phyloP scores from a whole-genome alignment of 2,888 invertebrate species.

The Eupsilia transversa region DNA sequence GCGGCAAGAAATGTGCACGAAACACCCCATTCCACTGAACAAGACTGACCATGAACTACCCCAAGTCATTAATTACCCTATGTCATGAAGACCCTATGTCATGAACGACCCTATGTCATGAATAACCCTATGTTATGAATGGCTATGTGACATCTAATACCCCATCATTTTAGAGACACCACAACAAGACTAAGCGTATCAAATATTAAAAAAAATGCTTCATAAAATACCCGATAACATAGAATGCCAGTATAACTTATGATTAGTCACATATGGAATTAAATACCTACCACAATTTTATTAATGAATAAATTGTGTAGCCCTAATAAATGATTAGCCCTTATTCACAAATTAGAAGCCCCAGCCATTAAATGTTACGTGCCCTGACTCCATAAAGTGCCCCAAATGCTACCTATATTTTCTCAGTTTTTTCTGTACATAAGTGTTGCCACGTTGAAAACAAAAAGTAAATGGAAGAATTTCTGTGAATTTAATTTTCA shows the following conservation, averaged over 20 bases:
- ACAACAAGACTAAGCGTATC: conserved; percentile 21
- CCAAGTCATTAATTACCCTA: conserved; percentile 27
- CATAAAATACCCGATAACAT: background rate
- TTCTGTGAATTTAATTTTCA: background rate
- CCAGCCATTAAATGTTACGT: too few species aligned
- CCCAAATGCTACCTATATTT: background rate
- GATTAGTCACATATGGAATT: conserved; percentile 11
- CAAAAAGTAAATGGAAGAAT: conserved; percentile 12
- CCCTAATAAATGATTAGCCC: background rate
- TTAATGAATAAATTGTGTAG: background rate
- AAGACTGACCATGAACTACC: conserved; percentile 62
- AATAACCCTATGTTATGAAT: background rate
- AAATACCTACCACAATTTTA: background rate
- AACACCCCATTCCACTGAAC: conserved; percentile 79
- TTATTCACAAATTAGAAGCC: background rate
- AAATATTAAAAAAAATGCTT: conserved; percentile 6
- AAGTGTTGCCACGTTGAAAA: conserved; percentile 49
- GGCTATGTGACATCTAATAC: background rate
- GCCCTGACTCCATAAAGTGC: background rate
- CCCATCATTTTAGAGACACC: conserved; percentile 5
- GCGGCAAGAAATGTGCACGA: conserved; percentile 95
- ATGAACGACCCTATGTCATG: background rate
- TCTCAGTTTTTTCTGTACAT: too few species aligned
- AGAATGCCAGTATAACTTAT: conserved; percentile 14
- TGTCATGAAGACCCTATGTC: conserved; percentile 2